Evolutionary conservation across 2,888 invertebrate genomes (phyloP), one percentile per base, ranked within the genome.

Genomic region (Acanthosepion pharaonis): DNA sequence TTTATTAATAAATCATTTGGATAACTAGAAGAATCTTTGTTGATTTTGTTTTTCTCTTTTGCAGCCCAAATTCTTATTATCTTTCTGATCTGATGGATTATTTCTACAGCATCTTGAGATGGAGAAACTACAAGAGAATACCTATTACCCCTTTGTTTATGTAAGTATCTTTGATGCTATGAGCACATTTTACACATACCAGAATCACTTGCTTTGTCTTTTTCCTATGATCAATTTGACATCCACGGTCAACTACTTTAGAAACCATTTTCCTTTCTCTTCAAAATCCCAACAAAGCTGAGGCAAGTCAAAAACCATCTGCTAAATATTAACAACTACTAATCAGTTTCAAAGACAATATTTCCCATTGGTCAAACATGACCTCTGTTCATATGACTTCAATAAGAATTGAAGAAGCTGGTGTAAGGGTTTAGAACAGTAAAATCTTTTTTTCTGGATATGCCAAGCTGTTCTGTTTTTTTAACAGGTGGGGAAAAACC

Each of bases 71-170:
- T 96, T 98, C 98, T 92, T 99, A 99, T 97, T 98, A 98, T 95
- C 97, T 99, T 49, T 98, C 98, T 18, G 99, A 99, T 96, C 97
- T 99, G 94, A 98, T 99, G 0, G 98, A 99, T 96, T 99, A 98
- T 98, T 98, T 99, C 97, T 98, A 98, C 97, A 98, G 98, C 33
- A 97, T 98, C 8, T 98, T 98, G 98, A 98, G 97, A 98, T 99
- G 98, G 98, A 98, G 96, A 98, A 98, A 96, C 48, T 94, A 96
- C 95, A 95, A 94, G 64, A 95, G 95, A 33, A 95, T 94, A 18
- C 94, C 94, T 94, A 93, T 96, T 25, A 98, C 98, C 97, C 98
- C 98, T 0, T 95, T 98, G 6, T 98, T 98, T 96, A 97, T 96
- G 97, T 97, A 95, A 95, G 95, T 48, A n/a, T 78, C n/a, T 78